Evolutionary conservation across 2,113 vertebrate species (phyloP).

Genomic region (Platysternon megacephalum): DNA sequence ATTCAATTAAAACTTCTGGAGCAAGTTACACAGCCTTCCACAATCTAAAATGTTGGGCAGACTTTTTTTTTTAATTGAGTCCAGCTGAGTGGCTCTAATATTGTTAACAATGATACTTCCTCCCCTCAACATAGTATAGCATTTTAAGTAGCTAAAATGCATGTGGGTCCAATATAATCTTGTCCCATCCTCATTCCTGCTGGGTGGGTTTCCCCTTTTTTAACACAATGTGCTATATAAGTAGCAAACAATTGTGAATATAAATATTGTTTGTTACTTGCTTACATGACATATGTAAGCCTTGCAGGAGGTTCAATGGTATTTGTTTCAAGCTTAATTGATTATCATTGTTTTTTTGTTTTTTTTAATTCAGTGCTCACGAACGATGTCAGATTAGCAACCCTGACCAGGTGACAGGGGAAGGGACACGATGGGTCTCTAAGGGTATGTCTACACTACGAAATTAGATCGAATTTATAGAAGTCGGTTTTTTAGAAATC

Average conservation of each 20-base stretch:
- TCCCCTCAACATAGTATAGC: constrained; percentile 74
- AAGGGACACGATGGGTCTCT: background rate
- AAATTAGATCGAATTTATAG: no score
- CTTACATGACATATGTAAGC: background rate
- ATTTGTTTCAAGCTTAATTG: background rate
- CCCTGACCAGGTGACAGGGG: background rate
- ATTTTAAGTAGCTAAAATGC: constrained; percentile 77
- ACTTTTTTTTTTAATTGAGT: constrained; percentile 76
- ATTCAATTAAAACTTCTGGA: constrained; percentile 80
- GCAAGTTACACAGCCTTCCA: constrained; percentile 68
- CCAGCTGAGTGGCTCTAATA: constrained; percentile 79
- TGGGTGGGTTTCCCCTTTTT: constrained; percentile 64
- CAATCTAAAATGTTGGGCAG: constrained; percentile 71
- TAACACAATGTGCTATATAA: constrained; percentile 36
- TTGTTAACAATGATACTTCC: constrained; percentile 80
- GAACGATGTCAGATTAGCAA: background rate
- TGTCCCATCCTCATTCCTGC: constrained; percentile 71
- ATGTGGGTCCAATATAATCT: constrained; percentile 77
- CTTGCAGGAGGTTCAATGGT: background rate
- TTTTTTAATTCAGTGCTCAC: background rate
- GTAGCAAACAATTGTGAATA: constrained; percentile 41
- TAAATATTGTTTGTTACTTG: constrained; percentile 14
- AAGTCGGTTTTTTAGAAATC: no score
- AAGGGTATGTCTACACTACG: no score
- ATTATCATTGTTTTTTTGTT: background rate